Conservation (phyloP, 1,140 invertebrate species). For the Ladona fulva region DNA sequence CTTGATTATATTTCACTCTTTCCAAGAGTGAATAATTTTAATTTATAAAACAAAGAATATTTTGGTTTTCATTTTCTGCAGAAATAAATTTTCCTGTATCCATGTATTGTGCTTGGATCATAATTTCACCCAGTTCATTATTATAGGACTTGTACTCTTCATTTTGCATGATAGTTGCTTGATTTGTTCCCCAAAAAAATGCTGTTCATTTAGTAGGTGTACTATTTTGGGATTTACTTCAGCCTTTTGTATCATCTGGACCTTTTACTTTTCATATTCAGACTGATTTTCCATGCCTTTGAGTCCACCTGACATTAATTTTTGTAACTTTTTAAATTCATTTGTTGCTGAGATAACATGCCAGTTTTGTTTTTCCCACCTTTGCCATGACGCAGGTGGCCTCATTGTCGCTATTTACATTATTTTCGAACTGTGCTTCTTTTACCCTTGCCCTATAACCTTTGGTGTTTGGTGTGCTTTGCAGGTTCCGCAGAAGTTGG, state of each 20-base stretch:
- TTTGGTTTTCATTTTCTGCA: too few species aligned
- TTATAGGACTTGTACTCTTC: not conserved
- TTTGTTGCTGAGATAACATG: too few species aligned
- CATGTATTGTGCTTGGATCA: too few species aligned
- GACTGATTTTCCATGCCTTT: not conserved
- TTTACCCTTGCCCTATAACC: not conserved
- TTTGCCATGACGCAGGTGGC: not conserved
- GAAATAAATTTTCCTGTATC: too few species aligned
- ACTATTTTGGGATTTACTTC: not conserved
- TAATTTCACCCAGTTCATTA: not conserved
- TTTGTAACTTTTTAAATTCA: too few species aligned
- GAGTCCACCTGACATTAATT: not conserved
- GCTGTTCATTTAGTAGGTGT: not conserved
- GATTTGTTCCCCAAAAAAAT: not conserved
- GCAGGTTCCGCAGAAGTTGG: slow-evolving; percentile 16
- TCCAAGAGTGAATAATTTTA: too few species aligned
- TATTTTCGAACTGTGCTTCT: not conserved
- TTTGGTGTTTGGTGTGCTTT: slow-evolving; percentile 17
- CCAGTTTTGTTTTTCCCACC: too few species aligned
- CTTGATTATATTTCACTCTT: too few species aligned
- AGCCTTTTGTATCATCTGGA: not conserved
- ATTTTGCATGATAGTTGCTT: not conserved
- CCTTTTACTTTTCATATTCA: slow-evolving; percentile 3
- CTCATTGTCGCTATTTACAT: not conserved
- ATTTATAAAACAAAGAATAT: too few species aligned